Percentiles rank a stretch among this genome's conserved stretches.
Evolutionary conservation across 2,113 vertebrate species (phyloP).

Genomic region (Thymallus thymallus): DNA sequence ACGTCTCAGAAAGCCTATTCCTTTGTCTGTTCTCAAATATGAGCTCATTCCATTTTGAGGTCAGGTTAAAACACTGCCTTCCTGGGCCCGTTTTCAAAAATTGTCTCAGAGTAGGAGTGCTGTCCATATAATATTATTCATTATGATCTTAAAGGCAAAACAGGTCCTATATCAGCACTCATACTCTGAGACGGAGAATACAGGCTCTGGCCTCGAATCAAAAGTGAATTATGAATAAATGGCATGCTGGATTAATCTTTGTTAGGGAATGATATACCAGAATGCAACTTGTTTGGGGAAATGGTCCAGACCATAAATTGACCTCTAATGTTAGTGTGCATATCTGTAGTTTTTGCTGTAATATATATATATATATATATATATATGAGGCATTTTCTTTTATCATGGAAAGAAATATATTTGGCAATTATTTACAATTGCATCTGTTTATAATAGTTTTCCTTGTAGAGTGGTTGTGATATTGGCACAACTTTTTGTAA

Average conservation of each 20-base stretch:
- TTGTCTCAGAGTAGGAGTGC: too few relatives aligned
- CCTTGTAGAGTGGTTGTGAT: conserved; percentile 60
- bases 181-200: too few relatives aligned
- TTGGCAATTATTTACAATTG: conserved; percentile 74
- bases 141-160: too few relatives aligned
- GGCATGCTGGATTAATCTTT: background rate
- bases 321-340: conserved; percentile 67
- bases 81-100: too few relatives aligned
- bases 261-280: conserved; percentile 22
- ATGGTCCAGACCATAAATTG: conserved; percentile 34
- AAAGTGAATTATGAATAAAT: conserved; percentile 16
- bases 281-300: conserved; percentile 28
- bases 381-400: conserved; percentile 75
- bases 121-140: too few relatives aligned
- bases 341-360: conserved; percentile 77
- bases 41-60: background rate
- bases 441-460: conserved; percentile 70
- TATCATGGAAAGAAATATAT: conserved; percentile 68
- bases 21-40: conserved; percentile 6
- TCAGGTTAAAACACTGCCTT: background rate
- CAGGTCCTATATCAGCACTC: too few relatives aligned
- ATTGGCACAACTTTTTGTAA: conserved; percentile 58
- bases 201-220: conserved; percentile 8
- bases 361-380: conserved; percentile 73
- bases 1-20: background rate